These are phyloP conservation scores for Laodelphax striatellus DNA, from an alignment of 1,140 invertebrate species.

Conservation along the genomic window DNA sequence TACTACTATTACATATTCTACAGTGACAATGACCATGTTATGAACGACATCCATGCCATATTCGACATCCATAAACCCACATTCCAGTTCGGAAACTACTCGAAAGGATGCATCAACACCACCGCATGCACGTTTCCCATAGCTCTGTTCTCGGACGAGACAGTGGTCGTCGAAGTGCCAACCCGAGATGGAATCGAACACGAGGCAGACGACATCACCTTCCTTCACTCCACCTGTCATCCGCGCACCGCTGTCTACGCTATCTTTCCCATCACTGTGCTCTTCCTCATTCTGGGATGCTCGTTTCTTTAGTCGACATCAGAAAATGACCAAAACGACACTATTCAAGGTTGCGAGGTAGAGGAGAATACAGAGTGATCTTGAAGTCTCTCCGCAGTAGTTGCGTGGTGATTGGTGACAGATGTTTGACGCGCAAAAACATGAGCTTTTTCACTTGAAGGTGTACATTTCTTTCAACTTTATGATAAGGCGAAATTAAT, in stretches of 20 bases:
- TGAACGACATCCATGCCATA: constrained; percentile 65
- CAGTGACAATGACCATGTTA: constrained; percentile 65
- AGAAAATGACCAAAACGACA: no score
- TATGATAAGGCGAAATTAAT: no score
- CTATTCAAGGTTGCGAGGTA: no score
- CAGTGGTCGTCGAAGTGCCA: constrained; percentile 65
- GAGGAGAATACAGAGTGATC: no score
- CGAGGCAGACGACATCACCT: constrained; percentile 53
- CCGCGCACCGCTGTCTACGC: constrained; percentile 63
- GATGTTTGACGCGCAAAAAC: no score
- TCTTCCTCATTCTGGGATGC: constrained; percentile 61
- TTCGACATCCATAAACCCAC: constrained; percentile 76
- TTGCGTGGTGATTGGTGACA: no score
- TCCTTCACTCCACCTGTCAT: constrained; percentile 59
- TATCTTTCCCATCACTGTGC: constrained; percentile 59
- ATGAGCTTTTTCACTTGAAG: no score
- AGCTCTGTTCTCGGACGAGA: constrained; percentile 53
- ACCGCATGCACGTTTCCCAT: constrained; percentile 62
- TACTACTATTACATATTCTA: constrained; percentile 84
- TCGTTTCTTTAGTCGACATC: constrained; percentile 51
- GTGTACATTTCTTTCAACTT: no score
- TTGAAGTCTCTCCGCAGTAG: no score
- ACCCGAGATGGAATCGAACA: constrained; percentile 64
- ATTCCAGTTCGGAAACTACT: constrained; percentile 60
- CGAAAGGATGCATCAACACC: constrained; percentile 56